These are phyloP conservation scores for Pipistrellus nathusii DNA, from an alignment of 2,797 vertebrate species.

Conservation along the genomic window DNA sequence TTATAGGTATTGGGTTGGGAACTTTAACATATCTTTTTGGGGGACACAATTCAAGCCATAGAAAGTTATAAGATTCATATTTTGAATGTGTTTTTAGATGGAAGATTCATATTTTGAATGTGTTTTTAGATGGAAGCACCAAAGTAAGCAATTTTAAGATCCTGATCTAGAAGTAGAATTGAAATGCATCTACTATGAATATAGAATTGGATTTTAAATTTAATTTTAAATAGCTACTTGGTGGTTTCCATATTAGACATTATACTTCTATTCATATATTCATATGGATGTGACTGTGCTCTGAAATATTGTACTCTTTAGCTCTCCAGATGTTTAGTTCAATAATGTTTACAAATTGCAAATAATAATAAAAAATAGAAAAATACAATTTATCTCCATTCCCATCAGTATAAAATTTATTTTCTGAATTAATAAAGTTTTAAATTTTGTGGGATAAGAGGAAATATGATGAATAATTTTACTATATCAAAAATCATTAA, in stretches of 20 bases:
- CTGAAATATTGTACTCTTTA: not conserved
- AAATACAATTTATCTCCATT: not conserved
- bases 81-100: not conserved
- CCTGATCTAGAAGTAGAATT: not conserved
- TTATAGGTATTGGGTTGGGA: not conserved
- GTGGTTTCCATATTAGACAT: not conserved
- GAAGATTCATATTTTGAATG: not conserved
- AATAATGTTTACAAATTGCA: not conserved
- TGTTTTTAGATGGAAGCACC: not conserved
- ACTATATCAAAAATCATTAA: conserved; percentile 59
- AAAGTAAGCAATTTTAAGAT: not conserved
- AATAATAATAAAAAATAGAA: not conserved
- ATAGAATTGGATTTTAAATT: not conserved
- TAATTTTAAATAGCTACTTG: not conserved
- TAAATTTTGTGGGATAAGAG: not conserved
- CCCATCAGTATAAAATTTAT: conserved; percentile 2
- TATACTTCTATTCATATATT: not conserved
- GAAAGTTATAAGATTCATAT: not conserved
- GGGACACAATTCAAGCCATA: not conserved
- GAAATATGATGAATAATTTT: conserved; percentile 45
- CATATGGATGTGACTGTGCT: not conserved
- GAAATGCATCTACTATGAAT: not conserved
- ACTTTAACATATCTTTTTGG: not conserved
- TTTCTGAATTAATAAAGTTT: conserved; percentile 30
- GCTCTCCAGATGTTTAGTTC: too few species aligned